A percentile compares a stretch with the other conserved stretches of the same genome.
phyloP scores from a whole-genome alignment of 2,888 invertebrate genomes.

The Thereva unica region DNA sequence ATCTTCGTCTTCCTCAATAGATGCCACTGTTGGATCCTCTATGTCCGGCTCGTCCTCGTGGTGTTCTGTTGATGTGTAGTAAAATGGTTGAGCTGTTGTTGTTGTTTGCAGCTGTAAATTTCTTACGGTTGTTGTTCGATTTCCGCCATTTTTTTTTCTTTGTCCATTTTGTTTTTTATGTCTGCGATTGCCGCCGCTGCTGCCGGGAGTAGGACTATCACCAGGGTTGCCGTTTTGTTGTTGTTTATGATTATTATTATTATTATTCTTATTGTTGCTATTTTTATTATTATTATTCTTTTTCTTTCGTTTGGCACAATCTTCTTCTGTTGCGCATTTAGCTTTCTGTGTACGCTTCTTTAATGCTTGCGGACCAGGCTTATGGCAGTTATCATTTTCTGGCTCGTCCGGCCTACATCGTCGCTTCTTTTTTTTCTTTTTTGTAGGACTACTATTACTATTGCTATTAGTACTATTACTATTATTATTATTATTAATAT shows the following conservation, averaged over 20 bases:
- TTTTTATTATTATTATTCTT: slow-evolving; percentile 39
- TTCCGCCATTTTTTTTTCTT: slow-evolving; percentile 42
- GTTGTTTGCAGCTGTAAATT: slow-evolving; percentile 12
- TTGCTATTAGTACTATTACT: slow-evolving; percentile 42
- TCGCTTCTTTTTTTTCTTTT: slow-evolving; percentile 52
- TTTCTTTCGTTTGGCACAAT: slow-evolving; percentile 25
- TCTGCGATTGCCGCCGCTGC: slow-evolving; percentile 26
- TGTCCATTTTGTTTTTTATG: slow-evolving; percentile 42
- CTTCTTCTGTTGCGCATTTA: slow-evolving; percentile 33
- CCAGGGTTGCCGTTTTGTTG: slow-evolving; percentile 37
- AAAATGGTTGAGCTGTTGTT: slow-evolving; percentile 12
- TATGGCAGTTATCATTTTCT: slow-evolving; percentile 52
- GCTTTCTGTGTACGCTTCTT: slow-evolving; percentile 44
- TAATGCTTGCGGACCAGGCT: slow-evolving; percentile 46
- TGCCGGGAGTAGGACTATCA: slow-evolving; percentile 35
- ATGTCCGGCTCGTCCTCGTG: slow-evolving; percentile 33
- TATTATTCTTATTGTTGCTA: background rate
- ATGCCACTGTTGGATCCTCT: slow-evolving; percentile 23
- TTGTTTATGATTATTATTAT: slow-evolving; percentile 39
- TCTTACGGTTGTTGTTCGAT: slow-evolving; percentile 32
- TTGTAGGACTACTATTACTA: slow-evolving; percentile 40
- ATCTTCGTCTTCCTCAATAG: slow-evolving; percentile 46
- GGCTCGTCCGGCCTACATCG: slow-evolving; percentile 53
- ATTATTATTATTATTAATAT: slow-evolving; percentile 46
- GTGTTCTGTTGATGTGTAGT: slow-evolving; percentile 46